Conservation (phyloP, 2,797 vertebrate species). For the Sebastes minor region DNA sequence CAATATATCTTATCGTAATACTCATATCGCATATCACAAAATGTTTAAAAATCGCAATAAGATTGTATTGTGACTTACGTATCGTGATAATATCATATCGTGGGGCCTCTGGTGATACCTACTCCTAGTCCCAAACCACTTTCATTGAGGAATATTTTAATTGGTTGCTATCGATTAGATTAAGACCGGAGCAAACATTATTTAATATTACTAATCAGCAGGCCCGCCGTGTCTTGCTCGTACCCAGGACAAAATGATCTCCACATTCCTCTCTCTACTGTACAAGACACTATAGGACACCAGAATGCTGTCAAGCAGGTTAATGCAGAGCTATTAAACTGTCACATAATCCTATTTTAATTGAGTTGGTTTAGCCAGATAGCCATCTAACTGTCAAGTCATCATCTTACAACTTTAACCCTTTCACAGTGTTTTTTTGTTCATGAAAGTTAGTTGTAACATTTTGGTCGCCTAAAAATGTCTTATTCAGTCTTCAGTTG, state of each 20-base stretch:
- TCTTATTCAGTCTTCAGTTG: too few relatives aligned
- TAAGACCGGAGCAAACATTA: fast-evolving
- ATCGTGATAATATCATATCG: too few relatives aligned
- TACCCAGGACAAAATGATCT: neutral
- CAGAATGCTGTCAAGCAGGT: neutral
- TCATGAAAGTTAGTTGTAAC: too few relatives aligned
- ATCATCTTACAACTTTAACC: too few relatives aligned
- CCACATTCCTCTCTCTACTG: neutral
- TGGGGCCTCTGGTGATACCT: too few relatives aligned
- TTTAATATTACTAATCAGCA: neutral
- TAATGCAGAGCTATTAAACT: neutral
- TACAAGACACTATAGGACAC: neutral
- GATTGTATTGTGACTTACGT: too few relatives aligned
- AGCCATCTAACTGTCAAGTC: neutral
- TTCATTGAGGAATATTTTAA: neutral
- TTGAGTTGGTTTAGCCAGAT: neutral
- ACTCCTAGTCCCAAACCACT: too few relatives aligned
- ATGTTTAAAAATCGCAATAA: too few relatives aligned
- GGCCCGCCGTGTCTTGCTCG: neutral
- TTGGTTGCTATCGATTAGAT: neutral
- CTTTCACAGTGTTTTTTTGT: too few relatives aligned
- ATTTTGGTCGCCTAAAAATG: too few relatives aligned
- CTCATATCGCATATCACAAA: too few relatives aligned
- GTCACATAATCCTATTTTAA: neutral
- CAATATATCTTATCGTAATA: too few relatives aligned